Conservation (phyloP, 2,888 invertebrate species). For the Phyllotreta striolata region DNA sequence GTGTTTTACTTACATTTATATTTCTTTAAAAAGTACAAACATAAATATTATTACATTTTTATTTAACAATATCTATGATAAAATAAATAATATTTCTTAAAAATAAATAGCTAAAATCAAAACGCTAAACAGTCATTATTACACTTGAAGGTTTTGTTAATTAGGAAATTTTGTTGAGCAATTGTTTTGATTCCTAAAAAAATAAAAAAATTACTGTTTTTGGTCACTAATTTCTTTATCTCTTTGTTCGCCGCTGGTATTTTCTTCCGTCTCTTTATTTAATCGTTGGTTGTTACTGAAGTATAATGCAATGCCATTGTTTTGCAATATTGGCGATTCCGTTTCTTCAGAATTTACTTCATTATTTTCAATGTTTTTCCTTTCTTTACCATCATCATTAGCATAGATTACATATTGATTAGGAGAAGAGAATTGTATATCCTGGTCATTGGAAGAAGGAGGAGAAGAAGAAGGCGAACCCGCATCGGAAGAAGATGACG, state of each 20-base stretch:
- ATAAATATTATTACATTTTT: slow-evolving; percentile 11
- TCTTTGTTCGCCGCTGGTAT: slow-evolving; percentile 31
- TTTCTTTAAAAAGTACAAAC: not conserved
- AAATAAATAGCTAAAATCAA: slow-evolving; percentile 25
- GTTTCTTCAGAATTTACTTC: slow-evolving; percentile 49
- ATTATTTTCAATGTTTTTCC: slow-evolving; percentile 31
- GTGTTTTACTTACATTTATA: not conserved
- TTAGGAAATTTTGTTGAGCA: slow-evolving; percentile 36
- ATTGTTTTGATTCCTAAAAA: slow-evolving; percentile 18
- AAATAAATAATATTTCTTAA: slow-evolving; percentile 26
- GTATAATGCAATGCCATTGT: slow-evolving; percentile 69
- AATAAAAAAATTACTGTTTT: slow-evolving; percentile 22
- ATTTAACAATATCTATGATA: slow-evolving; percentile 22
- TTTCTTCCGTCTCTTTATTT: slow-evolving; percentile 39
- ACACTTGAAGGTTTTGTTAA: slow-evolving; percentile 9
- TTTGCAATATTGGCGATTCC: slow-evolving; percentile 61
- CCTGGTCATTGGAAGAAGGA: slow-evolving; percentile 15
- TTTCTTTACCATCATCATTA: slow-evolving; percentile 25
- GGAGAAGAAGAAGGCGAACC: too few species aligned
- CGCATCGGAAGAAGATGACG: too few species aligned
- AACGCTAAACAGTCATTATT: slow-evolving; percentile 17
- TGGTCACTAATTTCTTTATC: slow-evolving; percentile 28
- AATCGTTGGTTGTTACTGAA: slow-evolving; percentile 58
- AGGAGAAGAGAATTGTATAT: slow-evolving; percentile 35
- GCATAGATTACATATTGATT: slow-evolving; percentile 31